Conservation (phyloP, 2,113 vertebrate species). For the Syrrhaptes paradoxus region DNA sequence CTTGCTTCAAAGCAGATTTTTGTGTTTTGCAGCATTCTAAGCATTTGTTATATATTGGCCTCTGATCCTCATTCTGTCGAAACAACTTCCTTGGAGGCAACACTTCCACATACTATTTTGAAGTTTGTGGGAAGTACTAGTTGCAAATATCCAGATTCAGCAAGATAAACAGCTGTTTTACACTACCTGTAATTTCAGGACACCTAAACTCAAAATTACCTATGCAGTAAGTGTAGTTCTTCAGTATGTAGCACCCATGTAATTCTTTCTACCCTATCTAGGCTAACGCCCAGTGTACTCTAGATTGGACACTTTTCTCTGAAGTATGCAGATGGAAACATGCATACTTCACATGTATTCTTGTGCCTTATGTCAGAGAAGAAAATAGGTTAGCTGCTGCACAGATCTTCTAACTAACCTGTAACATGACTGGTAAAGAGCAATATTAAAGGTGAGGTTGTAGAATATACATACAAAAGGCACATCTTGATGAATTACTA, state of each 20-base stretch:
- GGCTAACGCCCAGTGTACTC: not conserved
- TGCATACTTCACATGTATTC: not conserved
- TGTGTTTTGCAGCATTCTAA: conserved; percentile 28
- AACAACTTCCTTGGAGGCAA: not conserved
- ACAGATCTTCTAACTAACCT: not conserved
- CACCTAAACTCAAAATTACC: not conserved
- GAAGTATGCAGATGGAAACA: rapidly evolving
- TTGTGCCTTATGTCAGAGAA: not conserved
- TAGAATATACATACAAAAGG: not conserved
- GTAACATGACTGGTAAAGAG: not conserved
- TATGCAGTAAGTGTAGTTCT: not conserved
- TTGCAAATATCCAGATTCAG: not conserved
- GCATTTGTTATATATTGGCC: conserved; percentile 6
- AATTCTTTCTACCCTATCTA: not conserved
- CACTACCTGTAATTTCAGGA: not conserved
- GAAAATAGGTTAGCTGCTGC: not conserved
- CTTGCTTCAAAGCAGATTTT: conserved; percentile 65
- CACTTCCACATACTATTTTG: not conserved
- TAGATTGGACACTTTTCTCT: not conserved
- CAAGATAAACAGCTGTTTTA: not conserved
- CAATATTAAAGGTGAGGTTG: not conserved
- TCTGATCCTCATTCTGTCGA: not conserved
- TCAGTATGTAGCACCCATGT: not conserved
- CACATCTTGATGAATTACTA: not conserved
- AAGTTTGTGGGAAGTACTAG: not conserved